phyloP scores from a whole-genome alignment of 2,888 invertebrate species.

The Cephus pulcher region DNA sequence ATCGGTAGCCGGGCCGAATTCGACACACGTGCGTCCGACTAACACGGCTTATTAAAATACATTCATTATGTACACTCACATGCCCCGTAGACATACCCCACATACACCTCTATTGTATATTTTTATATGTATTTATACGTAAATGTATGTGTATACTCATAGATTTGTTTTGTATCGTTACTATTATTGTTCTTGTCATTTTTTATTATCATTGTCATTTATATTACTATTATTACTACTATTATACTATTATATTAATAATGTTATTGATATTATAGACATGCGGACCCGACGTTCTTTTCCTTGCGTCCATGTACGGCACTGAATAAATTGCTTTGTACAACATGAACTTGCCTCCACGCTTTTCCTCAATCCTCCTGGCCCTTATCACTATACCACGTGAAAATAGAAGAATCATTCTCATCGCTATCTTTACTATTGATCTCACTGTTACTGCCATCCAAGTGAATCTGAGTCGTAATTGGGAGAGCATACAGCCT shows the following conservation, averaged over 20 bases:
- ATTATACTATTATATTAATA: constrained; percentile 12
- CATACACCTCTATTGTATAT: neutral
- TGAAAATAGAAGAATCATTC: neutral
- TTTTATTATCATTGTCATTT: constrained; percentile 11
- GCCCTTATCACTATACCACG: neutral
- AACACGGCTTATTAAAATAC: neutral
- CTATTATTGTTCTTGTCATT: constrained; percentile 13
- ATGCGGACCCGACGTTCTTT: neutral
- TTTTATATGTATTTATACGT: constrained; percentile 3
- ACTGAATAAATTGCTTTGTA: constrained; percentile 24
- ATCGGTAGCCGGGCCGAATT: neutral
- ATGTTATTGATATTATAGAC: constrained; percentile 13
- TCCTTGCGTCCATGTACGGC: constrained; percentile 16
- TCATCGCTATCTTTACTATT: neutral
- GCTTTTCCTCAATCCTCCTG: constrained; percentile 17
- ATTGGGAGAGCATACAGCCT: neutral
- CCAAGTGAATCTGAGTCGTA: neutral
- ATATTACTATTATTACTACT: constrained; percentile 12
- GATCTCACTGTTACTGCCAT: neutral
- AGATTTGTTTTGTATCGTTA: constrained; percentile 22
- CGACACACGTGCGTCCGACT: neutral
- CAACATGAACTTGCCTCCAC: constrained; percentile 23
- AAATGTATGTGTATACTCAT: constrained; percentile 8
- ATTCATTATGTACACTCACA: constrained; percentile 4
- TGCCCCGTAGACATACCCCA: neutral